Conservation (phyloP, 2,797 vertebrate genomes). For the Threskiornis aethiopicus region DNA sequence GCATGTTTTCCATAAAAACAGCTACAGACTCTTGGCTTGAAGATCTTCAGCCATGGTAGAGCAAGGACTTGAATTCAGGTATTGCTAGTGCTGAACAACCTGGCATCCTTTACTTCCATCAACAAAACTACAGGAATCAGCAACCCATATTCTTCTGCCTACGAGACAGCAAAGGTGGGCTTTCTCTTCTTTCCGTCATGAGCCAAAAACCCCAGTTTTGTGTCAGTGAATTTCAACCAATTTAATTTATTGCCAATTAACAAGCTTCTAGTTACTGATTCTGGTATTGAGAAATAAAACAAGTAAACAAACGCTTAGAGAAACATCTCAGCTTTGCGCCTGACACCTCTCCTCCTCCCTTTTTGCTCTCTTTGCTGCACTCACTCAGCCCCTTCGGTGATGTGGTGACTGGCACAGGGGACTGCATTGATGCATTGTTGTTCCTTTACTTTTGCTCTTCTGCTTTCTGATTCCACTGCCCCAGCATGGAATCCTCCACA, state of each 20-base stretch:
- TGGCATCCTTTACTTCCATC: neutral
- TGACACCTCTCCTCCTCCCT: neutral
- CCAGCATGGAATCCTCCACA: rapidly evolving
- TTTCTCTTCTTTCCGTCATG: neutral
- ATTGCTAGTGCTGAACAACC: neutral
- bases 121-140: neutral
- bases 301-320: neutral
- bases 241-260: neutral
- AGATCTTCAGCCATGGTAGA: neutral
- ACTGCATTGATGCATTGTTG: neutral
- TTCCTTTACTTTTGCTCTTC: neutral
- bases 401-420: rapidly evolving
- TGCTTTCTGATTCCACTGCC: neutral
- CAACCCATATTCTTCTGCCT: neutral
- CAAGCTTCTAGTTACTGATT: neutral
- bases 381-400: neutral
- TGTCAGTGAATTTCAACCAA: neutral
- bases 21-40: neutral
- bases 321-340: neutral
- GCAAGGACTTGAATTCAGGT: neutral
- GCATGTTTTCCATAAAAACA: neutral
- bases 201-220: neutral
- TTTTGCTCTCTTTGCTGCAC: neutral
- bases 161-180: neutral
- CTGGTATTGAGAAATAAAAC: neutral